Evolutionary conservation across 2,797 vertebrate species (phyloP).

Genomic region (Aeoliscus strigatus): DNA sequence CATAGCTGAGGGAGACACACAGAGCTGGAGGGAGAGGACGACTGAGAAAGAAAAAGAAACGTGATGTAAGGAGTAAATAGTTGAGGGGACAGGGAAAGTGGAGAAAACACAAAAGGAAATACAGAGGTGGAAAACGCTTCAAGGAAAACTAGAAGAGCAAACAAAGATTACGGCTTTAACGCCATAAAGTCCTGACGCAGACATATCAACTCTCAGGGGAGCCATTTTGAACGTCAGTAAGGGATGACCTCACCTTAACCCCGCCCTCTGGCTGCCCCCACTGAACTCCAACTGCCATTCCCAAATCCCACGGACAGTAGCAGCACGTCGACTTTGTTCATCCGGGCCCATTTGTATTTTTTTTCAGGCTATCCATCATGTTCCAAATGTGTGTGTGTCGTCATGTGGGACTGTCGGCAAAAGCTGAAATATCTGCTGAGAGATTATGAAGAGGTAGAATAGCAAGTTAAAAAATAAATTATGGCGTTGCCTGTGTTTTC

Average conservation of each 20-base stretch:
- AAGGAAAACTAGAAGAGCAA: conserved; percentile 34
- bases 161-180: conserved; percentile 41
- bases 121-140: too few species aligned
- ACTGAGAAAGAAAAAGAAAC: conserved; percentile 27
- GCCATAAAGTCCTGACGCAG: conserved; percentile 37
- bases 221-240: conserved; percentile 31
- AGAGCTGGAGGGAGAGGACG: conserved; percentile 37
- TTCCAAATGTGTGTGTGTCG: conserved; percentile 18
- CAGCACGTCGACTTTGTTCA: conserved; percentile 28
- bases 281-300: conserved; percentile 37
- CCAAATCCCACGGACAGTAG: conserved; percentile 54
- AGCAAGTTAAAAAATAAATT: conserved; percentile 54
- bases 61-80: conserved; percentile 57
- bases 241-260: conserved; percentile 53
- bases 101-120: conserved; percentile 19
- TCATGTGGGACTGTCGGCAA: conserved; percentile 15
- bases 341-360: conserved; percentile 24
- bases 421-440: conserved; percentile 10
- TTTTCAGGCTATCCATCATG: conserved; percentile 16
- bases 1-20: conserved; percentile 80
- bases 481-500: conserved; percentile 62
- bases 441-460: conserved; percentile 57
- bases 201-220: conserved; percentile 39
- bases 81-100: conserved; percentile 8
- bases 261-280: conserved; percentile 27